Percentiles rank a stretch among this genome's conserved stretches.
Evolutionary conservation across 2,797 vertebrate genomes (phyloP).

Genomic region (Rhodeus uyekii): DNA sequence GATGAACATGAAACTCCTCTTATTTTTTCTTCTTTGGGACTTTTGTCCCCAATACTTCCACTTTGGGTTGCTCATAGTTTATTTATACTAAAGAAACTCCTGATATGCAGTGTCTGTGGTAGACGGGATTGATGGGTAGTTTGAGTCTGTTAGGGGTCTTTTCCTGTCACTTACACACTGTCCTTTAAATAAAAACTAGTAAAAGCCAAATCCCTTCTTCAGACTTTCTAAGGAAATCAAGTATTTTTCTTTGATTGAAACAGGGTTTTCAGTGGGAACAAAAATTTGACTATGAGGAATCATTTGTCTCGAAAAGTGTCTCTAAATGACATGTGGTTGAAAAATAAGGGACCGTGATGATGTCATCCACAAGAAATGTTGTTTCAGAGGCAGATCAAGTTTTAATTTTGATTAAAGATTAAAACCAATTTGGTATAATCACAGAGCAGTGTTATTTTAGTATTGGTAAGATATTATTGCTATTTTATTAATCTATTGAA

Average conservation of each 20-base stretch:
- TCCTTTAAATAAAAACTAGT: background rate
- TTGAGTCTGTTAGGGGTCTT: background rate
- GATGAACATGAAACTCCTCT: background rate
- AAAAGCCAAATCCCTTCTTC: background rate
- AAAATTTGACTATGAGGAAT: background rate
- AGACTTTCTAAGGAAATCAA: background rate
- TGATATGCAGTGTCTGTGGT: background rate
- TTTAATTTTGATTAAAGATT: background rate
- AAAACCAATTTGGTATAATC: background rate
- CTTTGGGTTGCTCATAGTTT: background rate
- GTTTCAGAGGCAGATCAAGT: background rate
- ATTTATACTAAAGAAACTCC: background rate
- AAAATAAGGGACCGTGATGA: background rate
- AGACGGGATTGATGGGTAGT: background rate
- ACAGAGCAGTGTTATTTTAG: background rate
- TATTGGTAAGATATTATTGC: background rate
- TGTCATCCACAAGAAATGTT: background rate
- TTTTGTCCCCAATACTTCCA: background rate
- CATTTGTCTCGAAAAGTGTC: background rate
- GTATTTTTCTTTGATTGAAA: background rate
- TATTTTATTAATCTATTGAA: background rate
- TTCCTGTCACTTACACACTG: background rate
- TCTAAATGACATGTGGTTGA: background rate
- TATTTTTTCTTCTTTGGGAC: background rate
- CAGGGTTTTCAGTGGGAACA: no score